Base-by-base conservation (phyloP, 2,797 vertebrate species). In the Hippocampus kuda region DNA sequence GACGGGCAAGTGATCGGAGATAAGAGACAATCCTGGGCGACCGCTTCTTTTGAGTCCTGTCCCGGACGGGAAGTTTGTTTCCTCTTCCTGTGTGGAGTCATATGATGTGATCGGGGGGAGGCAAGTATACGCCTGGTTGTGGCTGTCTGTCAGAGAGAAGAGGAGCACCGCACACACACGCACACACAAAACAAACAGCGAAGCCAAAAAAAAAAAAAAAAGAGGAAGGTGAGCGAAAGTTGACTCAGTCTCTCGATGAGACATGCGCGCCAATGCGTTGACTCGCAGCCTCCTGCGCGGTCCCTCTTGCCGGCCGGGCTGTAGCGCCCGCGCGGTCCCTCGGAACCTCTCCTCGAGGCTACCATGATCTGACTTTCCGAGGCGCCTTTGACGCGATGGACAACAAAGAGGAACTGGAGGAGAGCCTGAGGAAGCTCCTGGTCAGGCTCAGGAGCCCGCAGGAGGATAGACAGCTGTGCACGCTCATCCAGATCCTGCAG, bases 401-500 rank as follows among this genome's bases (percentile, higher is more conserved):
- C 30, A 76, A 86, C 77, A 79, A 42, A 51, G 91, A 90, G 69
- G 89, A 92, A 27, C 59, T 90, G 70, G 88, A 90, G 30, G 89
- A 92, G 67, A 87, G 86, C 64, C 75, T 99, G 67, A 92, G 80
- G 83, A 98, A 94, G 62, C 91, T 99, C 1, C 69, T 95, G 18
- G 96, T 95, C 68, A 89, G 95, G 63, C 88, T 99, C 62, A 91
- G 82, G 4, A 93, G 88, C 27, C 81, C 93, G 0, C 92, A 93
- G 68, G 93, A 94, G 48, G 91, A 93, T 70, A 88, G 93, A 38
- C 93, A 92, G 27, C 70, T 93, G 49, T 86, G 88, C 68, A 94
- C 92, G 0, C 78, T 97, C 80, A 86, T 95, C 8, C 97, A 98
- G 66, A 95, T 93, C 70, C 81, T 98, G 72, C 91, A 94, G 74